Base-by-base conservation (phyloP, 1,140 invertebrate genomes). In the Trypoxylus dichotomus region DNA sequence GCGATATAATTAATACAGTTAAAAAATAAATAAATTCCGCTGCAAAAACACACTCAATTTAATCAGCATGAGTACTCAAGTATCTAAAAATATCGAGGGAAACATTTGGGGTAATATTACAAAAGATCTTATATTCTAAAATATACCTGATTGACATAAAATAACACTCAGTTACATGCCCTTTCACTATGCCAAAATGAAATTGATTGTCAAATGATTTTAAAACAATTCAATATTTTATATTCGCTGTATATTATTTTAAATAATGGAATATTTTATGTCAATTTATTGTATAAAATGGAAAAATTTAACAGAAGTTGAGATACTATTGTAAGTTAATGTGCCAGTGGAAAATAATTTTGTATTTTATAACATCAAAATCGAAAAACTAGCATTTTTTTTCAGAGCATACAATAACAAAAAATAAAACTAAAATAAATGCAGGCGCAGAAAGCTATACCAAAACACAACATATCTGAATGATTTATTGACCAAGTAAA, bases 401-500 rank as follows among this genome's bases (percentile, higher is more conserved):
- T 19, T 10, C 10, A 24, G 3, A n/a, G 19, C 5, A 63, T 63
- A 63, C 10, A 63, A 63, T 21, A 27, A 63, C 5, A 63, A 27
- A 63, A 63, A 24, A 63, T 8, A 63, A 32, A 32, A 32, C 32
- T 32, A 10, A 63, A 63, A 63, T 63, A 63, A 63, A 63, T 63
- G 58, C 58, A n/a, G 2, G 25, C 25, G 19, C 19, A 11, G 21
- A 21, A 63, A 63, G 58, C 58, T 63, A 15, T 47, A 63, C 19
- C 58, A 63, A 63, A 63, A 63, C 58, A 24, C 58, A 63, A 24
- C 8, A 27, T 21, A 24, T 63, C 11, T 8, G 58, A 63, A 63
- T 8, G 25, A 63, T 63, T 63, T 63, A 63, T 63, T 63, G 19
- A 63, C 21, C 2, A 63, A 63, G 25, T 63, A 63, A 63, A 63